A percentile compares a stretch with the other conserved stretches of the same genome.
Conservation (phyloP, 2,113 vertebrate species). For the Triplophysa tibetana region DNA sequence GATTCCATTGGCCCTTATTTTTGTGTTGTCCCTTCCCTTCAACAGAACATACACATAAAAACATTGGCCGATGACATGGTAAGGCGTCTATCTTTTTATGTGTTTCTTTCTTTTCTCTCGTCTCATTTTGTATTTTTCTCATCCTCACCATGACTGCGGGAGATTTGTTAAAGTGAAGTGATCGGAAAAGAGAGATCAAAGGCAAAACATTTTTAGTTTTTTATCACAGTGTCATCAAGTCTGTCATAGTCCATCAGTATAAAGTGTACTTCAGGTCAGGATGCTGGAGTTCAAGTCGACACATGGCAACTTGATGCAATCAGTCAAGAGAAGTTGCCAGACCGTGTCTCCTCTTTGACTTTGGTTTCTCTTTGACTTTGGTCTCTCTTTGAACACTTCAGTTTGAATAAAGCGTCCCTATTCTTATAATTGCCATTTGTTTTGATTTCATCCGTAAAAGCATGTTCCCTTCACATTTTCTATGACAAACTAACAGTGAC, state of each 20-base stretch:
- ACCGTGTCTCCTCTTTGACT: constrained; percentile 26
- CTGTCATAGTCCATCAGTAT: constrained; percentile 15
- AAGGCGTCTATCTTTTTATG: constrained; percentile 78
- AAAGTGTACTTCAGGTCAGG: constrained; percentile 4
- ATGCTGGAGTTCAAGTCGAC: background rate
- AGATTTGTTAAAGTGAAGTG: constrained; percentile 59
- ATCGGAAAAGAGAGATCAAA: constrained; percentile 62
- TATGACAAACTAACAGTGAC: constrained; percentile 63
- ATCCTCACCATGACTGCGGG: constrained; percentile 56
- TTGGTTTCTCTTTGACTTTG: constrained; percentile 64
- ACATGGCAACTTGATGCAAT: constrained; percentile 1
- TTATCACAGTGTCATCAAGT: constrained; percentile 14
- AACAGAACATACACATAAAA: constrained; percentile 99
- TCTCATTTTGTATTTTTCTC: constrained; percentile 37
- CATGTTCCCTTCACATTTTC: constrained; percentile 56
- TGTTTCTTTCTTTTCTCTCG: constrained; percentile 58
- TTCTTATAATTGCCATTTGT: constrained; percentile 29
- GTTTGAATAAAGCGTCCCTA: constrained; percentile 40
- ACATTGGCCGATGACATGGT: constrained; percentile 99
- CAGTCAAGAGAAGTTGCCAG: background rate
- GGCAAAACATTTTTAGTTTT: constrained; percentile 6
- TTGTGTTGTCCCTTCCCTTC: constrained; percentile 81
- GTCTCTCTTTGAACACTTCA: constrained; percentile 62
- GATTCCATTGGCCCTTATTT: constrained; percentile 74
- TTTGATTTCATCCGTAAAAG: constrained; percentile 52